Evolutionary conservation across 2,888 invertebrate species (phyloP).

Genomic region (Antitype chi): DNA sequence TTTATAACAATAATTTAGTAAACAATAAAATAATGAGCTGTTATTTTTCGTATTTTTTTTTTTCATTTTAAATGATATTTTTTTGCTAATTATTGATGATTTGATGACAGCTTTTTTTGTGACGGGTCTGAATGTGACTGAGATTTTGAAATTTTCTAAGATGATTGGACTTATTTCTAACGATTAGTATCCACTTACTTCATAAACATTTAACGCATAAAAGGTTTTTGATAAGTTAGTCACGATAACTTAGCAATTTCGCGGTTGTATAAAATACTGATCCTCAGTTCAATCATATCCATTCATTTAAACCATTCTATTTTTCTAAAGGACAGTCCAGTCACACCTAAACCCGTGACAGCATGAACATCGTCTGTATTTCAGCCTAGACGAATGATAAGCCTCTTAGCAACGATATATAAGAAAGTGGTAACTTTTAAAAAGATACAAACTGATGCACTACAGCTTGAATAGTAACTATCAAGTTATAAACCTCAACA

Average conservation of each 20-base stretch:
- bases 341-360: slow-evolving; percentile 51
- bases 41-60: slow-evolving; percentile 58
- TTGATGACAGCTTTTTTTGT: slow-evolving; percentile 51
- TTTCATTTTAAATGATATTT: slow-evolving; percentile 63
- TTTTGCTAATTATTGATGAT: slow-evolving; percentile 58
- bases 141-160: neutral
- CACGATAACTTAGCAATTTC: neutral
- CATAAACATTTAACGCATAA: neutral
- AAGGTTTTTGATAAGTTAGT: neutral
- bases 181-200: neutral
- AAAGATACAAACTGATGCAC: slow-evolving; percentile 77
- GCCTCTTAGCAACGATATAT: slow-evolving; percentile 81
- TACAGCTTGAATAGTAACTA: slow-evolving; percentile 78
- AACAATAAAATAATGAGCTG: slow-evolving; percentile 74
- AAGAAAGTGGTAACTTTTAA: slow-evolving; percentile 82
- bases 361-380: slow-evolving; percentile 44
- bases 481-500: slow-evolving; percentile 79
- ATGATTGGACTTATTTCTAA: neutral
- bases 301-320: neutral
- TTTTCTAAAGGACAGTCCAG: neutral
- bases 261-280: neutral
- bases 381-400: slow-evolving; percentile 76
- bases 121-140: slow-evolving; percentile 47
- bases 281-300: neutral
- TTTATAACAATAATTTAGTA: slow-evolving; percentile 80